These are phyloP conservation scores for Moxostoma hubbsi DNA, from an alignment of 2,797 vertebrate genomes.

Conservation along the genomic window DNA sequence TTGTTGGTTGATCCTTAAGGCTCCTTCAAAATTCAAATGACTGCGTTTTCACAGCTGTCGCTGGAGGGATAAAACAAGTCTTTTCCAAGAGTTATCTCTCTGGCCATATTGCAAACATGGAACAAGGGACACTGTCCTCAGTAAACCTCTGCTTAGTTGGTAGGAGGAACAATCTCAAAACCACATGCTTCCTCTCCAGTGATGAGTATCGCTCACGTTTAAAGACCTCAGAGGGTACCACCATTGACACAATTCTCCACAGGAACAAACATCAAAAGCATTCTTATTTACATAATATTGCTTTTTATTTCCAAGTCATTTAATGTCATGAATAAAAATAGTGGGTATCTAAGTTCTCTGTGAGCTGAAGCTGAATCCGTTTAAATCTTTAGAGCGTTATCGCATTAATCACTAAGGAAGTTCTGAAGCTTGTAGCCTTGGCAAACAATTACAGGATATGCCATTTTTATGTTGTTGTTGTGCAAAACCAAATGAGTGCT, in stretches of 20 bases:
- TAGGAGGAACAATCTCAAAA: conserved; percentile 35
- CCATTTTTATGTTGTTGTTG: neutral
- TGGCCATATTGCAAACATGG: conserved; percentile 49
- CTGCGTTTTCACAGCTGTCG: conserved; percentile 54
- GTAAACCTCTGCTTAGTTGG: conserved; percentile 31
- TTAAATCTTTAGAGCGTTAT: conserved; percentile 13
- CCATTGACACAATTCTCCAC: conserved; percentile 38
- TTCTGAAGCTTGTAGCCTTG: neutral
- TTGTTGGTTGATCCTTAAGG: conserved; percentile 53
- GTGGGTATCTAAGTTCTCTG: neutral
- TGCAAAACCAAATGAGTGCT: conserved; percentile 39
- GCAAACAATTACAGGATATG: conserved; percentile 33
- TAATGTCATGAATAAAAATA: conserved; percentile 22
- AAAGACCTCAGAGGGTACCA: conserved; percentile 3
- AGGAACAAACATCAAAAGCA: conserved; percentile 39
- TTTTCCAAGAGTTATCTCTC: conserved; percentile 51
- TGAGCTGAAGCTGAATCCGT: neutral
- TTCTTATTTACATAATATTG: conserved; percentile 16
- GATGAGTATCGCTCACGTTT: conserved; percentile 36
- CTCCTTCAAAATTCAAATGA: conserved; percentile 54
- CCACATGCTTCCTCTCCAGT: conserved; percentile 5
- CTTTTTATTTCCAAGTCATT: conserved; percentile 15
- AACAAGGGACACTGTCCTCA: conserved; percentile 46
- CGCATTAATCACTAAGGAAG: conserved; percentile 22
- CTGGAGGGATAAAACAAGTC: conserved; percentile 46